Evolutionary conservation across 2,797 vertebrate species (phyloP).

Genomic region (Melanogrammus aeglefinus): DNA sequence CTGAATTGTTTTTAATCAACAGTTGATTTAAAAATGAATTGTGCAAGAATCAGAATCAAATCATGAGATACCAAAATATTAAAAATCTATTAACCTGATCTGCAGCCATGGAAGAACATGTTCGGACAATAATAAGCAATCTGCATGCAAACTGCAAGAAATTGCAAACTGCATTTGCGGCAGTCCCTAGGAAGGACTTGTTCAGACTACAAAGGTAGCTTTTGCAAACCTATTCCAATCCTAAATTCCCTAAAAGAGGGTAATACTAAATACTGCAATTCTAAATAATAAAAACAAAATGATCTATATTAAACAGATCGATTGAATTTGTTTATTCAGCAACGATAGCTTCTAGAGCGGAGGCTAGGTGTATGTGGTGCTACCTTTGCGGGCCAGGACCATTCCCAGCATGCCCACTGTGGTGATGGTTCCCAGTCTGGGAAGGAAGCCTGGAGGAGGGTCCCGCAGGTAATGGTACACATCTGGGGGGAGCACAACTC

Average conservation of each 20-base stretch:
- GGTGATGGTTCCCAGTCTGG: conserved; percentile 79
- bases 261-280: not conserved
- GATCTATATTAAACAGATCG: not conserved
- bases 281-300: not conserved
- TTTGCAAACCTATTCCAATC: too few species aligned
- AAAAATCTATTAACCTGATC: too few species aligned
- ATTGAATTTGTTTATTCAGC: not conserved
- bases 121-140: too few species aligned
- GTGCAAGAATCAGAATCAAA: too few species aligned
- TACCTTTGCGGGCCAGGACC: conserved; percentile 85
- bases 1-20: too few species aligned
- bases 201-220: not conserved
- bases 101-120: too few species aligned
- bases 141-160: too few species aligned
- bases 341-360: not conserved
- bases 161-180: not conserved
- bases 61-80: too few species aligned
- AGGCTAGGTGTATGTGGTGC: not conserved
- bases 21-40: too few species aligned
- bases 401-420: conserved; percentile 83
- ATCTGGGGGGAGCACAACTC: conserved; percentile 68
- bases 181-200: not conserved
- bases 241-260: not conserved
- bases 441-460: conserved; percentile 84
- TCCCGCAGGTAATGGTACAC: conserved; percentile 85